These are phyloP conservation scores for Ophonus ardosiacus DNA, from an alignment of 2,888 invertebrate species.

Conservation along the genomic window DNA sequence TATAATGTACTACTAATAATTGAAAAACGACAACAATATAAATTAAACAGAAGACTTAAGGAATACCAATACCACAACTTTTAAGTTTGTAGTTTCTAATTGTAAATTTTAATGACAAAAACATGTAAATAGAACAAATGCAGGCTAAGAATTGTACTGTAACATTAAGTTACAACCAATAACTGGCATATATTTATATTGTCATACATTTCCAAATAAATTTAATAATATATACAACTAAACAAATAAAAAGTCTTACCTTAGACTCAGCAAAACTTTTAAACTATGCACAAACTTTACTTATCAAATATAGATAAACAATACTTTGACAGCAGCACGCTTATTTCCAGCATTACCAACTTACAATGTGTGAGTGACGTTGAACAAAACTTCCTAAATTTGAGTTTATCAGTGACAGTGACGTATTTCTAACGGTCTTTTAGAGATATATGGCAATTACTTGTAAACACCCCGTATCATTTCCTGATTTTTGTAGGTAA, in stretches of 20 bases:
- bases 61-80: neutral
- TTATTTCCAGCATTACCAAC: conserved; percentile 42
- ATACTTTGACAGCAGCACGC: conserved; percentile 44
- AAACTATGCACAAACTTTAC: neutral
- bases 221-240: neutral
- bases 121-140: neutral
- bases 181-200: neutral
- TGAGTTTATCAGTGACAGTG: neutral
- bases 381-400: neutral
- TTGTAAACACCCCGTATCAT: too few species aligned
- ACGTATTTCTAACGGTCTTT: too few species aligned
- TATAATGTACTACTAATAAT: too few species aligned
- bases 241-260: conserved; percentile 24
- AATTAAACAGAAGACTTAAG: too few species aligned
- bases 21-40: too few species aligned
- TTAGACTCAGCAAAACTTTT: conserved; percentile 6
- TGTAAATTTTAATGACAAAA: conserved; percentile 13
- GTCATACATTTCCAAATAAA: neutral
- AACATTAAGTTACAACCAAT: neutral
- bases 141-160: neutral
- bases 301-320: conserved; percentile 57
- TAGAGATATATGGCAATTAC: too few species aligned
- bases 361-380: neutral
- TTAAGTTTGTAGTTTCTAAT: neutral
- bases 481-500: too few species aligned